Evolutionary conservation across 2,113 vertebrate genomes (phyloP), one percentile per base, ranked within the genome.

Genomic region (Hyperopisus bebe): DNA sequence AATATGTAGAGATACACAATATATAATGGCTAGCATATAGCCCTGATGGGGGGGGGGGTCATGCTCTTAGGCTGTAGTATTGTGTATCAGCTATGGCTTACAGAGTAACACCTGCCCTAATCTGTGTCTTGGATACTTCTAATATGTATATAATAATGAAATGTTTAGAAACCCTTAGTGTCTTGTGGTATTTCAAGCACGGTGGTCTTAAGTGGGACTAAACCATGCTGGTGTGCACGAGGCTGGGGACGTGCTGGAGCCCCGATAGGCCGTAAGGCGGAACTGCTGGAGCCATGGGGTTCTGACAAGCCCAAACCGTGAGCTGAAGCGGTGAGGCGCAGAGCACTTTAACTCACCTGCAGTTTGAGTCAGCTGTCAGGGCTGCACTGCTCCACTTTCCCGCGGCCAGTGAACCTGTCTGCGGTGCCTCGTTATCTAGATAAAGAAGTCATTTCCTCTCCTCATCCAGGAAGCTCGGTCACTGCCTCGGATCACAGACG

Each of bases 401-500:
- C 13, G 0, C 27, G 31, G 31, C 85, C 27, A 87, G 50, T 53
- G 47, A 47, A 39, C 50, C 85, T 87, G 47, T 87, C n/a, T 87
- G 50, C 31, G 1, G 50, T 53, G 8, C 1, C 50, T 53, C 50
- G 15, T 87, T 35, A 53, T 87, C n/a, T 19, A 31, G 83, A 47
- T 86, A 86, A 50, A 27, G 46, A 86, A 86, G 83, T 27, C 21
- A 86, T 86, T 86, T 86, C 83, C 24, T 46, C 83, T 50, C 83
- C 44, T 35, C 50, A 39, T 87, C n/a, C 50, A 35, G 50, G 24
- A 21, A 9, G 85, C 21, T 87, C 6, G 47, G 5, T 53, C 24
- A 6, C 27, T 7, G 85, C 50, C 17, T 87, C 50, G 31, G 47
- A 50, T 31, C 47, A 50, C n/a, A 87, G 46, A 50, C 24, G 50